These are phyloP conservation scores for Trididemnum clinides DNA, from an alignment of 23 tunicate species.

Conservation along the genomic window DNA sequence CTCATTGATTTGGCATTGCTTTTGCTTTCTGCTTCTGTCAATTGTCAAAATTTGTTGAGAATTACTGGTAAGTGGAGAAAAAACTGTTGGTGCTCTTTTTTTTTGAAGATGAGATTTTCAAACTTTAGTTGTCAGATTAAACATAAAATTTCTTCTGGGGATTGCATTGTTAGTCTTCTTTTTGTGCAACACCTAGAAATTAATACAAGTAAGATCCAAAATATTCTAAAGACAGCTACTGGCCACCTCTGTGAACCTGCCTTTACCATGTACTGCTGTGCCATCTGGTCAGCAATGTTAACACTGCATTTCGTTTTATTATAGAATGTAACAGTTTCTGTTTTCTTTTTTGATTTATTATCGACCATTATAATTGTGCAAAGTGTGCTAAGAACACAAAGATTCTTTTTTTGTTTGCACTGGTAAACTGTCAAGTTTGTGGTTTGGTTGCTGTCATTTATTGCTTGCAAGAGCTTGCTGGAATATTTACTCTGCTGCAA, in stretches of 20 bases:
- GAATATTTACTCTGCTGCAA: too few species aligned
- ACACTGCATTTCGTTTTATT: too few species aligned
- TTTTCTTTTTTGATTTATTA: background rate
- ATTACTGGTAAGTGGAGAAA: background rate
- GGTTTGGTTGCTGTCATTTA: background rate
- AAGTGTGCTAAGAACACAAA: too few species aligned
- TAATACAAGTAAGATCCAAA: background rate
- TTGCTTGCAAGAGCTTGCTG: background rate
- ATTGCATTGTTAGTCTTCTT: background rate
- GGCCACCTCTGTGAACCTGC: background rate
- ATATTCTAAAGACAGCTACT: background rate
- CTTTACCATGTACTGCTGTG: too few species aligned
- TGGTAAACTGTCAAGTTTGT: background rate
- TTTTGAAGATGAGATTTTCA: background rate
- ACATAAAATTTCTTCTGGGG: background rate
- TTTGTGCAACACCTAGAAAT: background rate
- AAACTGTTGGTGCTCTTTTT: background rate
- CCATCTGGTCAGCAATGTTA: too few species aligned
- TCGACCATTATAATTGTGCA: background rate
- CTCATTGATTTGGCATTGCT: background rate
- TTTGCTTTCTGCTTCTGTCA: too few species aligned
- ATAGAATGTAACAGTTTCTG: too few species aligned
- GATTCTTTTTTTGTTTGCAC: background rate
- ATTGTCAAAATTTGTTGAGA: background rate
- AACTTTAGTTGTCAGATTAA: background rate